phyloP scores from a whole-genome alignment of 1,140 invertebrate genomes.

The Zaprionus kolodkinae region DNA sequence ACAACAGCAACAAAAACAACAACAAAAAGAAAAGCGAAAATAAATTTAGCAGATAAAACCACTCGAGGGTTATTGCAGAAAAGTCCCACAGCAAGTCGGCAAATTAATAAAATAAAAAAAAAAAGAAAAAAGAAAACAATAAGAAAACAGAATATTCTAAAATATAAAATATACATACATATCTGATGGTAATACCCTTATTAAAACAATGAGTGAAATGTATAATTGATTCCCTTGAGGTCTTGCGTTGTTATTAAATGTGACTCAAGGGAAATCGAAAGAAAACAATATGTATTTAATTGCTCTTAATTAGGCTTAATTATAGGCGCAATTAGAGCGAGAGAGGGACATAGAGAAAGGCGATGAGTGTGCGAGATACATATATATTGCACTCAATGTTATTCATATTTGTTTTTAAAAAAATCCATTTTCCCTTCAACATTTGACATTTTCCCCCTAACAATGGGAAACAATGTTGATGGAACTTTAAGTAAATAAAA shows the following conservation, averaged over 20 bases:
- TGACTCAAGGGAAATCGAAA: conserved; percentile 15
- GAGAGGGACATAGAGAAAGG: conserved; percentile 6
- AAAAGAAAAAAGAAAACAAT: not conserved
- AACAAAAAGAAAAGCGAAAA: conserved; percentile 24
- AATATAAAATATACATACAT: not conserved
- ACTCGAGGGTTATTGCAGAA: conserved; percentile 46
- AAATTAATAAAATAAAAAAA: conserved; percentile 47
- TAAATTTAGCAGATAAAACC: conserved; percentile 34
- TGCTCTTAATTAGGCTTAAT: conserved; percentile 56
- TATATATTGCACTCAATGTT: not conserved
- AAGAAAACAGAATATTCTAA: not conserved
- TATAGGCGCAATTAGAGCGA: conserved; percentile 25
- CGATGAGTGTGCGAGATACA: not conserved
- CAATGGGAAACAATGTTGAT: conserved; percentile 1
- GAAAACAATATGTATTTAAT: conserved; percentile 43
- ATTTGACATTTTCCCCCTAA: not conserved
- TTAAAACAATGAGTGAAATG: not conserved
- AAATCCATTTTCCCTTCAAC: conserved; percentile 7
- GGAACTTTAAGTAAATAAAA: conserved; percentile 18
- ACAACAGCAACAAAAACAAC: conserved; percentile 10
- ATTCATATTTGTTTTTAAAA: conserved; percentile 4
- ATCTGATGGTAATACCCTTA: not conserved
- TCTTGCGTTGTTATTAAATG: conserved; percentile 12
- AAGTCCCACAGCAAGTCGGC: conserved; percentile 41
- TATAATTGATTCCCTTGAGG: conserved; percentile 3